phyloP scores from a whole-genome alignment of 2,797 vertebrate genomes.

The Scyliorhinus canicula region DNA sequence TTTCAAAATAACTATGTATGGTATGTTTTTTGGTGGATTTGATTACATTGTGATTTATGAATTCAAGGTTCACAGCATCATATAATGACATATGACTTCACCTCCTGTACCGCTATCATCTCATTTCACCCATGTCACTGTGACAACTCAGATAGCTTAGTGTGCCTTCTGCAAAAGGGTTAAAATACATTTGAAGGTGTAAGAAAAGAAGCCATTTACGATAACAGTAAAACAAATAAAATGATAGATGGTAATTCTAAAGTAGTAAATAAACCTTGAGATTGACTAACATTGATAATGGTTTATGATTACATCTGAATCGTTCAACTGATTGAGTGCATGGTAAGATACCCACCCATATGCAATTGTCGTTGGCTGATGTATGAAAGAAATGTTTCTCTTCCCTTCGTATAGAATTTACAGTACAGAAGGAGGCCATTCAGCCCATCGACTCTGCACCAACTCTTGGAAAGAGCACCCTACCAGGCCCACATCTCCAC shows the following conservation, averaged over 20 bases:
- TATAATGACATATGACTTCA: neutral
- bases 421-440: too few species aligned
- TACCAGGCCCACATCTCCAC: too few species aligned
- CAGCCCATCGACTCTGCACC: too few species aligned
- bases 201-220: neutral
- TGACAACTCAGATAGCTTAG: neutral
- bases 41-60: slow-evolving; percentile 33
- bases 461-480: too few species aligned
- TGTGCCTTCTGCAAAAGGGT: neutral
- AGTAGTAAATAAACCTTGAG: neutral
- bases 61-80: slow-evolving; percentile 1
- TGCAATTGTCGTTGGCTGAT: neutral
- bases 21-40: neutral
- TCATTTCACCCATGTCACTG: neutral
- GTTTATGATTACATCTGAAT: neutral
- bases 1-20: neutral
- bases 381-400: neutral
- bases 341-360: too few species aligned
- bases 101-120: neutral
- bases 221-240: neutral
- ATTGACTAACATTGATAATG: neutral
- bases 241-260: neutral
- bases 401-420: too few species aligned
- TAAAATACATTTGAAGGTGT: slow-evolving; percentile 13
- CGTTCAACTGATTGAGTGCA: neutral